Percentiles rank a stretch among this genome's conserved stretches.
phyloP scores from a whole-genome alignment of 1,140 invertebrate species.

The Zaprionus camerounensis region DNA sequence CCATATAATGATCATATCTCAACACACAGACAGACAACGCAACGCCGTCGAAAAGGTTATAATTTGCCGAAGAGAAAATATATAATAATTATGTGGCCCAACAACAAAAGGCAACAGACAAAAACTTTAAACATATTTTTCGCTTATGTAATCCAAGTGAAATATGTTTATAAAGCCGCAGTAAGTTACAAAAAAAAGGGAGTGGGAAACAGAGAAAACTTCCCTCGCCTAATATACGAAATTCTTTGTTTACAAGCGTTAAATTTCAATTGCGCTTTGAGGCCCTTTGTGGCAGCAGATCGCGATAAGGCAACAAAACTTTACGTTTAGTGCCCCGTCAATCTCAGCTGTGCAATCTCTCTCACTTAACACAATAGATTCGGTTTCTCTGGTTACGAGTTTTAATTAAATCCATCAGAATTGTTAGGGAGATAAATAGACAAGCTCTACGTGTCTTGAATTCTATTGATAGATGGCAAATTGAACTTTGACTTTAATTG shows the following conservation, averaged over 20 bases:
- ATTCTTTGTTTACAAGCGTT: constrained; percentile 45
- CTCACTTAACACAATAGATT: constrained; percentile 13
- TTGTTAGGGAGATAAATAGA: not conserved
- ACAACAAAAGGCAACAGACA: not conserved
- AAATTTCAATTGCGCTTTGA: constrained; percentile 19
- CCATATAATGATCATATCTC: constrained; percentile 68
- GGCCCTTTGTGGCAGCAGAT: constrained; percentile 40
- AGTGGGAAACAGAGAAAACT: not conserved
- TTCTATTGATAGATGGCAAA: not conserved
- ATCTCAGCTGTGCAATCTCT: constrained; percentile 36
- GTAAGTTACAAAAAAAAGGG: not conserved
- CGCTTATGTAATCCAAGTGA: constrained; percentile 39
- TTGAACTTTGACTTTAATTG: not conserved
- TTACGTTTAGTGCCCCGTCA: constrained; percentile 27
- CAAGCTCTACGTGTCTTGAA: not conserved
- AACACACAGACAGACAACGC: constrained; percentile 7
- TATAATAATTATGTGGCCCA: constrained; percentile 49
- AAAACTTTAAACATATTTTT: constrained; percentile 19
- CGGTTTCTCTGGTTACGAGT: constrained; percentile 3
- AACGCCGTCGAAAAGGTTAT: constrained; percentile 47
- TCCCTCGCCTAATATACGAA: constrained; percentile 19
- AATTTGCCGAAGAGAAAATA: constrained; percentile 51
- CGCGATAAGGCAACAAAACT: constrained; percentile 27
- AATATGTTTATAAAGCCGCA: constrained; percentile 43
- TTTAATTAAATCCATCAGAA: constrained; percentile 16